phyloP scores from a whole-genome alignment of 1,140 invertebrate species.

The Monochamus saltuarius region DNA sequence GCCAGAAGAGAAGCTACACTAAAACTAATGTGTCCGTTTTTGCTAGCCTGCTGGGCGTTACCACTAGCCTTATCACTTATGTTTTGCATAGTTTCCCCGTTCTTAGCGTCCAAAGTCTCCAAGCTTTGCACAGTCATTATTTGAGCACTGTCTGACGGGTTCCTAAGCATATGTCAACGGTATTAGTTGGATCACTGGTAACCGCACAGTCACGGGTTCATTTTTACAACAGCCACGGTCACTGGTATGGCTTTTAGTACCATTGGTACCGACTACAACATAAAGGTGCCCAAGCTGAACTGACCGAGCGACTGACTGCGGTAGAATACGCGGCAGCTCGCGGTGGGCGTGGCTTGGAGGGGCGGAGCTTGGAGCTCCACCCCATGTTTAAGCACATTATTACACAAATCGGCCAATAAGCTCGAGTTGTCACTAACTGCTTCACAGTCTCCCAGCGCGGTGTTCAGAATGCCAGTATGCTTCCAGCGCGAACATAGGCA shows the following conservation, averaged over 20 bases:
- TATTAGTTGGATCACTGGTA: conserved; percentile 8
- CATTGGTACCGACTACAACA: conserved; percentile 25
- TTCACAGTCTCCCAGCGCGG: conserved; percentile 25
- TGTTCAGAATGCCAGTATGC: not conserved
- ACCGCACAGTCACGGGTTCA: conserved; percentile 23
- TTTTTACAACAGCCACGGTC: not conserved
- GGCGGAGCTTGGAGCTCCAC: conserved; percentile 16
- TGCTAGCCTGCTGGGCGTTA: conserved; percentile 43
- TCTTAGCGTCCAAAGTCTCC: conserved; percentile 42
- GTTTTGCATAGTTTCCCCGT: conserved; percentile 52
- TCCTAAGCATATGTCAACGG: conserved; percentile 41
- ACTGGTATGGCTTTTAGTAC: conserved; percentile 1
- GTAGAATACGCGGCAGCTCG: conserved; percentile 16
- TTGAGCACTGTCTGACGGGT: conserved; percentile 44
- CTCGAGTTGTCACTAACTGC: conserved; percentile 31
- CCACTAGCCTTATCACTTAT: conserved; percentile 53
- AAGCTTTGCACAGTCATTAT: conserved; percentile 52
- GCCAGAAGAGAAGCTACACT: conserved; percentile 68
- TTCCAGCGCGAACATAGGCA: not conserved
- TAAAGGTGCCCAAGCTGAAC: conserved; percentile 34
- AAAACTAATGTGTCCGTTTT: conserved; percentile 61
- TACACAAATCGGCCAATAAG: conserved; percentile 38
- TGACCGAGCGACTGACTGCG: conserved; percentile 33
- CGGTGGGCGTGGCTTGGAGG: conserved; percentile 20
- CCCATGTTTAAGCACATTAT: conserved; percentile 29